phyloP scores from a whole-genome alignment of 2,113 vertebrate species.

The Vicugna pacos region DNA sequence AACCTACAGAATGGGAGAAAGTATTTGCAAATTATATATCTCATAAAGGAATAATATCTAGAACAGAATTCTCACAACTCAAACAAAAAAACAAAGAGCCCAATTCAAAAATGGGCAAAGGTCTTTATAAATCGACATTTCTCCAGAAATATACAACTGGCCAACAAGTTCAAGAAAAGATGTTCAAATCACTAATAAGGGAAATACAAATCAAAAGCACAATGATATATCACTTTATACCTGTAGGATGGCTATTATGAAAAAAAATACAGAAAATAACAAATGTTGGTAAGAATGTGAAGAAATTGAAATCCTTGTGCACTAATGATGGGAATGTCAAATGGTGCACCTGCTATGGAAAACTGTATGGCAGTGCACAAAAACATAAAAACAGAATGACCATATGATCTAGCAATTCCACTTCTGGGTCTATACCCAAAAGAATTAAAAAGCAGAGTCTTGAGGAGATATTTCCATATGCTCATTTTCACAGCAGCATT shows the following conservation, averaged over 20 bases:
- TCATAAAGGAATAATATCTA: background rate
- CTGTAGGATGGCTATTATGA: background rate
- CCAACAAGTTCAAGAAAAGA: background rate
- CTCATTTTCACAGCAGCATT: background rate
- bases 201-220: background rate
- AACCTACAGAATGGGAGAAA: background rate
- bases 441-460: background rate
- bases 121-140: background rate
- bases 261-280: background rate
- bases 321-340: background rate
- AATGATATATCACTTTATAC: background rate
- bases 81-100: background rate
- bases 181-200: background rate
- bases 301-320: background rate
- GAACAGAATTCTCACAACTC: background rate
- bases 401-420: background rate
- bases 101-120: background rate
- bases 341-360: background rate
- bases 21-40: background rate
- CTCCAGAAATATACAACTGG: background rate
- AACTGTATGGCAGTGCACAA: background rate
- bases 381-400: background rate
- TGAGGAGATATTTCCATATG: background rate
- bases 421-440: background rate
- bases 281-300: background rate